Conservation (phyloP, 2,888 invertebrate genomes). For the Physocephala rufipes region DNA sequence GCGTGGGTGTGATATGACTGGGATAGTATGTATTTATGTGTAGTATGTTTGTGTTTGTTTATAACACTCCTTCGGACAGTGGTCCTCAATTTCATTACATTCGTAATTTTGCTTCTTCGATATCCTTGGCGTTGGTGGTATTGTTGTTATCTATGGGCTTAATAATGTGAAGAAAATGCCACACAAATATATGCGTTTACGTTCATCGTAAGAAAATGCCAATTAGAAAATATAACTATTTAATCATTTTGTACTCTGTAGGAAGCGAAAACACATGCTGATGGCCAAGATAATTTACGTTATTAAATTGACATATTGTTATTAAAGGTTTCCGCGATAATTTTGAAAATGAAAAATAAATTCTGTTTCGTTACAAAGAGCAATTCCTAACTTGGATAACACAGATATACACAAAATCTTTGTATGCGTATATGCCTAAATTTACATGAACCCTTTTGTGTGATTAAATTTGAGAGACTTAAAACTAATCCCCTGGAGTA, state of each 20-base stretch:
- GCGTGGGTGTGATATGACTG: no score
- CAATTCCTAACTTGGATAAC: no score
- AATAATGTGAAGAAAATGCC: not conserved
- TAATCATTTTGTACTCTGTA: not conserved
- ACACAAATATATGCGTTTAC: not conserved
- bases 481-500: no score
- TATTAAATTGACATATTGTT: no score
- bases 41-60: slow-evolving; percentile 53
- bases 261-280: slow-evolving; percentile 3
- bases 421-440: no score
- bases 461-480: no score
- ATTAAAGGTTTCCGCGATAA: no score
- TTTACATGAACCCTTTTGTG: no score
- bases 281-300: not conserved
- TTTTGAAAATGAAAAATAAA: no score
- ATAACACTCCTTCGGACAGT: not conserved
- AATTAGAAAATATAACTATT: slow-evolving; percentile 18
- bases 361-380: no score
- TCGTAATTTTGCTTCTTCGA: slow-evolving; percentile 32
- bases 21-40: slow-evolving; percentile 13
- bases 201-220: not conserved
- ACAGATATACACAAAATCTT: no score
- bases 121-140: no score
- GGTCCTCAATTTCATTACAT: not conserved
- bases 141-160: slow-evolving; percentile 24